phyloP scores from a whole-genome alignment of 1,140 invertebrate genomes.

The Cotesia vestalis region DNA sequence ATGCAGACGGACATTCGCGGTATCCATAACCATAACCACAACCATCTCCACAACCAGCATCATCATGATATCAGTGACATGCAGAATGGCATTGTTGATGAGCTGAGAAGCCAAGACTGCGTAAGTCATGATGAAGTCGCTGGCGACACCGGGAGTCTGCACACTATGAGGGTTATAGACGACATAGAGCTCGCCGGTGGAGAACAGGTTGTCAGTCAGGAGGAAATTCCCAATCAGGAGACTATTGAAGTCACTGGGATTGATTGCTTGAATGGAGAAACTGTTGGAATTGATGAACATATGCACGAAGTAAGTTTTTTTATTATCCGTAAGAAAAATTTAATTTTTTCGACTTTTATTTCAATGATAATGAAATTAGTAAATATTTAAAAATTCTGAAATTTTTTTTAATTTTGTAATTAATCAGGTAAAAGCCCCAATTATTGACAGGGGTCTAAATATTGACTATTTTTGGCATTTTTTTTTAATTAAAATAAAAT shows the following conservation, averaged over 20 bases:
- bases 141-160: conserved; percentile 44
- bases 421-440: too few species aligned
- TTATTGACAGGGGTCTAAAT: too few species aligned
- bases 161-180: conserved; percentile 58
- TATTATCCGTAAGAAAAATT: neutral
- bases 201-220: conserved; percentile 58
- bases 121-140: conserved; percentile 35
- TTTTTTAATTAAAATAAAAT: too few species aligned
- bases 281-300: conserved; percentile 58
- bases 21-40: conserved; percentile 16
- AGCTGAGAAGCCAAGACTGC: conserved; percentile 21
- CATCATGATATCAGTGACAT: neutral
- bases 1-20: conserved; percentile 38
- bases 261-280: conserved; percentile 59
- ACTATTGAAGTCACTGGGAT: conserved; percentile 57
- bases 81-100: conserved; percentile 5
- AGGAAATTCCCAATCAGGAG: conserved; percentile 57
- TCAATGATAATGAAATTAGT: neutral
- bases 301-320: conserved; percentile 51
- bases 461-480: too few species aligned
- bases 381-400: neutral
- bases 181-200: conserved; percentile 56
- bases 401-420: too few species aligned
- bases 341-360: too few species aligned
- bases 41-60: too few species aligned